Evolutionary conservation across 2,888 invertebrate genomes (phyloP), one percentile per base, ranked within the genome.

Genomic region (Phaedon cochleariae): DNA sequence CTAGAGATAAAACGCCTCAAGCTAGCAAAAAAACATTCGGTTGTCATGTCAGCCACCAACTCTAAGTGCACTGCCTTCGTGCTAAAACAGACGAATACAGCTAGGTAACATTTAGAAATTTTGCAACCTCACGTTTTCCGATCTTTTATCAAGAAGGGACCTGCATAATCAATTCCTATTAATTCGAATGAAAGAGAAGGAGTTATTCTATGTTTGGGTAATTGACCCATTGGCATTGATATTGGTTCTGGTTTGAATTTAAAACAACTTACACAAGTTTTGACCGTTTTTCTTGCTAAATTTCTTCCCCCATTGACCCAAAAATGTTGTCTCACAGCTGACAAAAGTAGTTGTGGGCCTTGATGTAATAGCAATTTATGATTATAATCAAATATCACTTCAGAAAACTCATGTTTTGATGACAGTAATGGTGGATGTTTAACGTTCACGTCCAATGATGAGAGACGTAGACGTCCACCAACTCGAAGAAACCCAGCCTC

Each of bases 11-110:
- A 69, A 22, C 69, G 21, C 21, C 52, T 54, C 17, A 71, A 49
- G 4, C 51, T 22, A 17, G 57, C 18, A 18, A 69, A 9, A 41
- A 71, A 69, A n/a, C 53, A 31, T 57, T 68, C 65, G 7, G 63
- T 62, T 10, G 61, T 49, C 55, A 69, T 37, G 46, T 62, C 61
- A 7, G 65, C 51, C 10, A 63, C 60, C 15, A 63, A 29, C 61
- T 66, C 71, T 52, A 66, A 57, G 29, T 70, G 70, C 15, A 70
- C 41, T 9, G 71, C 69, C 52, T 69, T 69, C 2, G 59, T 61
- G n/a, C 29, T 26, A 29, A 71, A 54, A 31, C 67, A 71, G 57
- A 71, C 49, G 55, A 63, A 69, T 34, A 67, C 18, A 29, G 59
- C 48, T 3, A 68, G 21, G 34, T 65, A 70, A 21, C 57, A 31